Evolutionary conservation across 2,888 invertebrate genomes (phyloP).

Genomic region (Petrophora chlorosata): DNA sequence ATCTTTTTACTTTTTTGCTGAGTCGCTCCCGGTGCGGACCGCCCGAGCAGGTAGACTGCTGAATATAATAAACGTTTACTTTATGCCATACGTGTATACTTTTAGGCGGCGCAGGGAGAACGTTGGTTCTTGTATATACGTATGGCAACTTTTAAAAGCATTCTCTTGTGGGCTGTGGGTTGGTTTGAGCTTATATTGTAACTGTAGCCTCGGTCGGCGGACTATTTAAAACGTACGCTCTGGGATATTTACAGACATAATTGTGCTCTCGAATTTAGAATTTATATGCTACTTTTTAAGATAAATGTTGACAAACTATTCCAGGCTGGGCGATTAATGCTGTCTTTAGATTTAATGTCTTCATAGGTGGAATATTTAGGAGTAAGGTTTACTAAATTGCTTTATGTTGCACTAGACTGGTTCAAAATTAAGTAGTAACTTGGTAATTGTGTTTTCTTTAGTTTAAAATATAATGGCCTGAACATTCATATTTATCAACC

Average conservation of each 20-base stretch:
- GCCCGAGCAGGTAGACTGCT: constrained; percentile 72
- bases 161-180: constrained; percentile 36
- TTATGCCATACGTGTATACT: constrained; percentile 44
- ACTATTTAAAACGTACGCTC: constrained; percentile 27
- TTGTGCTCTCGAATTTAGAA: constrained; percentile 5
- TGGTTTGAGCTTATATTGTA: constrained; percentile 29
- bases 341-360: background rate
- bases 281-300: background rate
- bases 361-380: background rate
- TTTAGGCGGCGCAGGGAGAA: constrained; percentile 41
- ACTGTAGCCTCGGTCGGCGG: constrained; percentile 25
- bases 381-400: no score
- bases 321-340: background rate
- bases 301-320: constrained; percentile 1
- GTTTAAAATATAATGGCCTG: no score
- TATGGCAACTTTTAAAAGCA: constrained; percentile 40
- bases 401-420: no score
- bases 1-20: constrained; percentile 79
- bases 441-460: no score
- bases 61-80: constrained; percentile 64
- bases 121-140: constrained; percentile 35
- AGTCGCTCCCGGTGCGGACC: constrained; percentile 64
- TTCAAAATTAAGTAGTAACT: no score
- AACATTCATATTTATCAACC: no score
- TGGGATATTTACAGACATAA: constrained; percentile 21